Evolutionary conservation across 2,113 vertebrate species (phyloP).

Genomic region (Leucoraja erinaceus): DNA sequence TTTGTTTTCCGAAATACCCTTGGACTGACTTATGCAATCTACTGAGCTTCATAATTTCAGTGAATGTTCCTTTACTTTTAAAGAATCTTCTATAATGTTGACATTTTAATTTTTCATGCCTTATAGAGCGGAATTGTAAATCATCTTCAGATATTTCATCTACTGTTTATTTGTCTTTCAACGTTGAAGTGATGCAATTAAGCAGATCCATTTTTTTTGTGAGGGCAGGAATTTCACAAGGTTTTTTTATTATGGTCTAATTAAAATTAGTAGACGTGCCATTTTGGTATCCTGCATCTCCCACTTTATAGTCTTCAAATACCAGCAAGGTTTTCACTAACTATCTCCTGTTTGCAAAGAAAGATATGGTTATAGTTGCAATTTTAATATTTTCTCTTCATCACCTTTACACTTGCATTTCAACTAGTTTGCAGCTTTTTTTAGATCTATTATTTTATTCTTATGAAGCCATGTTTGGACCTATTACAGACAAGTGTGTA

Average conservation of each 20-base stretch:
- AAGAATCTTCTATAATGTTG: background rate
- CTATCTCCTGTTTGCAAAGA: background rate
- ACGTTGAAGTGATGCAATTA: background rate
- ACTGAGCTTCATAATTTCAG: background rate
- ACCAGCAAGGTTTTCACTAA: background rate
- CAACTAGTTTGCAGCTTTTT: background rate
- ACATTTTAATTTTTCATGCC: background rate
- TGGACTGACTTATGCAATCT: background rate
- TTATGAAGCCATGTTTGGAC: background rate
- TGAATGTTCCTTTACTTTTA: background rate
- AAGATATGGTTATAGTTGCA: background rate
- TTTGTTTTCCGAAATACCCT: background rate
- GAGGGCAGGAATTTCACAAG: background rate
- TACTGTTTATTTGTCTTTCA: background rate
- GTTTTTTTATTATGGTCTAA: constrained; percentile 1
- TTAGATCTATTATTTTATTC: background rate
- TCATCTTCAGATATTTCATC: background rate
- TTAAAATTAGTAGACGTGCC: constrained; percentile 20
- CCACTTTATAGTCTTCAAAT: background rate
- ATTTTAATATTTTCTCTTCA: background rate
- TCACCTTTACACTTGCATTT: background rate
- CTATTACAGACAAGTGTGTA: no score
- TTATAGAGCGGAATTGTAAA: background rate
- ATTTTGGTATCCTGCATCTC: constrained; percentile 10
- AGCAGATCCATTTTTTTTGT: background rate